Percentiles rank a stretch among this genome's conserved stretches.
These are phyloP conservation scores for Deilephila elpenor DNA, from an alignment of 2,888 invertebrate species.

Conservation along the genomic window DNA sequence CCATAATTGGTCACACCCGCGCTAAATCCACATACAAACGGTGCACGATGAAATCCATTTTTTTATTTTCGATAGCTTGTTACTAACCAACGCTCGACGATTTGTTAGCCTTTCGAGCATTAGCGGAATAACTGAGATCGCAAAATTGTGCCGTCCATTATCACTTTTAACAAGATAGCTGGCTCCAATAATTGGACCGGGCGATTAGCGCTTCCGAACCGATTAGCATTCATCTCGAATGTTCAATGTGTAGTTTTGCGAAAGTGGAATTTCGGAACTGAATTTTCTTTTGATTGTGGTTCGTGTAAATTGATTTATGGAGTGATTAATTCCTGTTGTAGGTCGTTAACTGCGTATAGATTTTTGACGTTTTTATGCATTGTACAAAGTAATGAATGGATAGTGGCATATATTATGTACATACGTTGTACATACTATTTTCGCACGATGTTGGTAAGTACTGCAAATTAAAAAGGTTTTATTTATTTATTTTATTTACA, in stretches of 20 bases:
- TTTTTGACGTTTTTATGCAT: too few relatives aligned
- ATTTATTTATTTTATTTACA: too few relatives aligned
- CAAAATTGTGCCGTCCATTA: background rate
- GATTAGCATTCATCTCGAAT: slow-evolving; percentile 20
- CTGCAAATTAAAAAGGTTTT: too few relatives aligned
- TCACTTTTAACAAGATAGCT: slow-evolving; percentile 13
- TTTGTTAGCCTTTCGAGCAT: slow-evolving; percentile 15
- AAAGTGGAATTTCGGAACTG: background rate
- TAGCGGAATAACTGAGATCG: slow-evolving; percentile 2
- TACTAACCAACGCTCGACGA: background rate
- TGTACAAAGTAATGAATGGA: too few relatives aligned
- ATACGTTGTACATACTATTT: too few relatives aligned
- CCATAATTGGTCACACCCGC: slow-evolving; percentile 16
- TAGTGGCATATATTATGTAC: too few relatives aligned
- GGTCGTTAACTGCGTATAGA: background rate
- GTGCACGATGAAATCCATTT: too few relatives aligned
- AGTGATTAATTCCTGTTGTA: background rate
- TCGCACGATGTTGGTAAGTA: too few relatives aligned
- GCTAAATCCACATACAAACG: background rate
- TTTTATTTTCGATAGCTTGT: background rate
- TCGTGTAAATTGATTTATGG: background rate
- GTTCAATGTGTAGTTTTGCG: slow-evolving; percentile 19
- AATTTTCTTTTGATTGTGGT: background rate
- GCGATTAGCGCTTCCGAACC: slow-evolving; percentile 16
- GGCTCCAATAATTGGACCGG: slow-evolving; percentile 5